Conservation (phyloP, 2,113 vertebrate species). For the Micromys minutus region DNA sequence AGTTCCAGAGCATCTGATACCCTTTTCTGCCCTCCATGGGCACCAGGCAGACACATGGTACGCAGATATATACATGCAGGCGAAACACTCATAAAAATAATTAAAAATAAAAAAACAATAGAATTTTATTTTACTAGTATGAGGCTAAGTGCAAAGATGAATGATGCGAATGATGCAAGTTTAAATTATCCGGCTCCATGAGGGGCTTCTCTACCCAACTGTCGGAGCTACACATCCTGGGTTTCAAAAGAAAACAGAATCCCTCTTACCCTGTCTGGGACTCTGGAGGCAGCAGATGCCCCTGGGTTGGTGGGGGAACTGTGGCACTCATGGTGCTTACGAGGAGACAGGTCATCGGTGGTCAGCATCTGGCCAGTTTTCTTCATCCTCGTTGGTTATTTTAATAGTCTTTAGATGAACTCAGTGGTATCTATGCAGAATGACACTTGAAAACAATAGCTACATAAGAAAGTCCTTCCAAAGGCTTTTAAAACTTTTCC, state of each 20-base stretch:
- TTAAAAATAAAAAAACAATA: background rate
- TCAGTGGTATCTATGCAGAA: background rate
- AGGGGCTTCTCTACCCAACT: background rate
- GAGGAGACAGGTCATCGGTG: background rate
- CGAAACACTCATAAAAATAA: background rate
- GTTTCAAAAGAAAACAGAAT: constrained; percentile 36
- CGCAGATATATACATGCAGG: background rate
- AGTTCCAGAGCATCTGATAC: background rate
- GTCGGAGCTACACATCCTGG: background rate
- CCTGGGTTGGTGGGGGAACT: background rate
- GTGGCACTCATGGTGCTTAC: background rate
- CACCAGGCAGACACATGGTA: background rate
- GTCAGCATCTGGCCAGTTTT: background rate
- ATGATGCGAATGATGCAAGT: background rate
- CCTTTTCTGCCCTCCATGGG: background rate
- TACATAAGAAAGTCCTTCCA: background rate
- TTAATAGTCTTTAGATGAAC: constrained; percentile 16
- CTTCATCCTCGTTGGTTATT: background rate
- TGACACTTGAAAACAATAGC: background rate
- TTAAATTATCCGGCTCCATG: background rate
- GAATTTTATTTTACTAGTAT: too few relatives aligned
- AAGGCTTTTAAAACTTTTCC: background rate
- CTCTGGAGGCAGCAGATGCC: background rate
- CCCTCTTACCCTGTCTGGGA: background rate
- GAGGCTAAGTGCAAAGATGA: background rate